phyloP scores from a whole-genome alignment of 1,140 invertebrate genomes.

The Pseudoatta argentina region DNA sequence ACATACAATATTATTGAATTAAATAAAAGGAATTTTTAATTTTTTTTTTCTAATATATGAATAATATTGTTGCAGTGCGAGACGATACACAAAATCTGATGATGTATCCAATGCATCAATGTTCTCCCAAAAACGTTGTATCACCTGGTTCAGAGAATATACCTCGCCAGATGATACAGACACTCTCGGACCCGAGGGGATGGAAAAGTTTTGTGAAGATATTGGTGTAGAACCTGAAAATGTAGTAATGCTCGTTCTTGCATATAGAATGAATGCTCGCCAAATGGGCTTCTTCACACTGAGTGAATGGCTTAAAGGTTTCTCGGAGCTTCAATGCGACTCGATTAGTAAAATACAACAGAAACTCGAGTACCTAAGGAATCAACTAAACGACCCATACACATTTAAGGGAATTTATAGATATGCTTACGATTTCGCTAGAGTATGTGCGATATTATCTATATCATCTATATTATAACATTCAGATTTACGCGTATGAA shows the following conservation, averaged over 20 bases:
- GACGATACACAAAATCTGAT: conserved; percentile 91
- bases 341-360: conserved; percentile 93
- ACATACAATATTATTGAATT: no score
- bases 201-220: conserved; percentile 98
- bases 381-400: conserved; percentile 93
- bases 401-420: conserved; percentile 96
- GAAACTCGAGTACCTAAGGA: conserved; percentile 94
- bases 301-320: conserved; percentile 96
- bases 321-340: conserved; percentile 92
- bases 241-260: conserved; percentile 97
- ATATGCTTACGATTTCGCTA: conserved; percentile 98
- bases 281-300: conserved; percentile 97
- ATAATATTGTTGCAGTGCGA: conserved; percentile 84
- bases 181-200: conserved; percentile 95
- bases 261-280: conserved; percentile 97
- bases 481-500: not conserved
- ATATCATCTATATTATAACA: not conserved
- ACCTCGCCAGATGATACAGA: conserved; percentile 94
- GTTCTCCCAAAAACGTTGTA: conserved; percentile 93
- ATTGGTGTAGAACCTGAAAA: conserved; percentile 97
- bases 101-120: conserved; percentile 88
- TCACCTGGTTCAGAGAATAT: conserved; percentile 96
- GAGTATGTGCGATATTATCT: conserved; percentile 88
- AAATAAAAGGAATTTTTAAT: no score
- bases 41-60: conserved; percentile 17